Evolutionary conservation across 2,113 vertebrate species (phyloP).

Genomic region (Candoia aspera): DNA sequence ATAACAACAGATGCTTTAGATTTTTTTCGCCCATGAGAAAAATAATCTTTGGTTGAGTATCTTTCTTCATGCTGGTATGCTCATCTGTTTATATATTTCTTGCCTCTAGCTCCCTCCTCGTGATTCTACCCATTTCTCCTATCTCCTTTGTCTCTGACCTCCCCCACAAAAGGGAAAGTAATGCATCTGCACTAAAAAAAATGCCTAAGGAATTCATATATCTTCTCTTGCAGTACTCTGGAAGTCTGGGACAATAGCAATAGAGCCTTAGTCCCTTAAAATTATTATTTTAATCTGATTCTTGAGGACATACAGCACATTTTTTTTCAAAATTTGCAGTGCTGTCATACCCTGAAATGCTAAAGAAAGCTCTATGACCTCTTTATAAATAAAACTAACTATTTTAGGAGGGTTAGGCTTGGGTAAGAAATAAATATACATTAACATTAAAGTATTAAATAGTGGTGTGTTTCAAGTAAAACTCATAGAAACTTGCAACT

Average conservation of each 20-base stretch:
- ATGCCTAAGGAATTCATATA: not conserved
- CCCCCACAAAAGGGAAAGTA: not conserved
- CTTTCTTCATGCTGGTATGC: not conserved
- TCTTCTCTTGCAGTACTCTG: not conserved
- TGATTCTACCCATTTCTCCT: not conserved
- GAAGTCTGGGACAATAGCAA: not conserved
- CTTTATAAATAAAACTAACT: not conserved
- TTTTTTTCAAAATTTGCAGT: not conserved
- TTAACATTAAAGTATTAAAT: not conserved
- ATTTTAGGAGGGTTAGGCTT: not conserved
- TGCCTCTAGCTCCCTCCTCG: not conserved
- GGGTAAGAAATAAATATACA: not conserved
- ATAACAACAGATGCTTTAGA: not conserved
- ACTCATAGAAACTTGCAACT: not conserved
- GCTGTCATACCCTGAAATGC: not conserved
- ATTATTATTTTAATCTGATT: not conserved
- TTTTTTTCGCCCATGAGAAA: not conserved
- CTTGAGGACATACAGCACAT: not conserved
- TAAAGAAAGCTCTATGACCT: not conserved
- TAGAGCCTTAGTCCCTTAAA: not conserved
- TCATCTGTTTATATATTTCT: not conserved
- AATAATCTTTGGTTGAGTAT: not conserved
- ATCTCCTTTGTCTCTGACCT: not conserved
- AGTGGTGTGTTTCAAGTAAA: not conserved
- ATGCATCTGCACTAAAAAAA: not conserved